phyloP scores from a whole-genome alignment of 2,888 invertebrate genomes.

The Bellardia pandia region DNA sequence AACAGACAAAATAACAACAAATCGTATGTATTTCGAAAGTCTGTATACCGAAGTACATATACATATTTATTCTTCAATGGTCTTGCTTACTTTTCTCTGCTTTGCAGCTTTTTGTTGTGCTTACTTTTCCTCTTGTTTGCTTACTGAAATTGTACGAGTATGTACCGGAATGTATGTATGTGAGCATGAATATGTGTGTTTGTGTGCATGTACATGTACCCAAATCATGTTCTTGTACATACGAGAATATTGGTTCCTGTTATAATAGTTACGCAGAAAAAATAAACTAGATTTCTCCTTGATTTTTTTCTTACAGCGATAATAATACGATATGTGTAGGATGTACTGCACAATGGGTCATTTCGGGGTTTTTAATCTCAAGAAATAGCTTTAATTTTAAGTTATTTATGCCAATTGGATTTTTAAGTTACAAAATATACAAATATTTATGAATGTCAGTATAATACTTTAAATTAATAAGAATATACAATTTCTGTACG shows the following conservation, averaged over 20 bases:
- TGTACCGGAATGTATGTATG: neutral
- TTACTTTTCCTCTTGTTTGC: slow-evolving; percentile 48
- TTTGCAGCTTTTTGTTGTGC: neutral
- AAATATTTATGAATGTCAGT: too few relatives aligned
- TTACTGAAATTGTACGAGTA: slow-evolving; percentile 19
- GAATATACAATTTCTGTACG: too few relatives aligned
- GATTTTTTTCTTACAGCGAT: neutral
- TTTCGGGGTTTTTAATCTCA: neutral
- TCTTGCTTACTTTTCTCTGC: slow-evolving; percentile 10
- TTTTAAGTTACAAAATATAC: too few relatives aligned
- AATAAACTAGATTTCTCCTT: neutral
- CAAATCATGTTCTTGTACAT: slow-evolving; percentile 50
- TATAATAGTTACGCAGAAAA: slow-evolving; percentile 45
- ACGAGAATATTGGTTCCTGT: slow-evolving; percentile 35
- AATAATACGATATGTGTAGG: neutral
- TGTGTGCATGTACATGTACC: slow-evolving; percentile 14
- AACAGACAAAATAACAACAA: slow-evolving; percentile 31
- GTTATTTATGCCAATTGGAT: too few relatives aligned
- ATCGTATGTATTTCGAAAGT: neutral
- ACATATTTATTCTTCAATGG: slow-evolving; percentile 8
- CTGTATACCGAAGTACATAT: neutral
- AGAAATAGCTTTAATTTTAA: too few relatives aligned
- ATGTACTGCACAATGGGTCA: slow-evolving; percentile 12
- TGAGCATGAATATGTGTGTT: neutral
- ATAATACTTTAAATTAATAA: too few relatives aligned